These are phyloP conservation scores for Amiota mariae DNA, from an alignment of 2,888 invertebrate species.

Conservation along the genomic window DNA sequence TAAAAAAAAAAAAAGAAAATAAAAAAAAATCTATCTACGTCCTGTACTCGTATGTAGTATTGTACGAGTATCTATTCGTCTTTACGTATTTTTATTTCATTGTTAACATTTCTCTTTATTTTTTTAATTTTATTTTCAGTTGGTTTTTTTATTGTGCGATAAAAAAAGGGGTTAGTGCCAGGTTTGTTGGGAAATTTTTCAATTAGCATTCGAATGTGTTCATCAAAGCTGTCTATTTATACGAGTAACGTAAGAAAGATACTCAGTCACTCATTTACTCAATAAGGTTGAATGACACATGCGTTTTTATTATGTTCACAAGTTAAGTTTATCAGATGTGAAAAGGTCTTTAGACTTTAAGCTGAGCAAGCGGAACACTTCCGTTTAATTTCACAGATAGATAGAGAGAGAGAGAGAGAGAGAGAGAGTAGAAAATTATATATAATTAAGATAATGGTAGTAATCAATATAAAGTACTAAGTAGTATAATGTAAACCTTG, in stretches of 20 bases:
- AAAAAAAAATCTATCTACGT: not conserved
- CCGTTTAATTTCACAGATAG: no score
- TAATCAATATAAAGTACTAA: no score
- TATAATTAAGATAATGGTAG: no score
- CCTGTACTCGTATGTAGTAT: not conserved
- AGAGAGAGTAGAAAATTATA: no score
- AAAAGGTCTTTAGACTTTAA: not conserved
- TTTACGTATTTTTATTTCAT: no score
- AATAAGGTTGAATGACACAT: constrained; percentile 10
- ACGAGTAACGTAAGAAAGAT: not conserved
- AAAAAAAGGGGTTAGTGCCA: not conserved
- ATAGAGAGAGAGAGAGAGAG: no score
- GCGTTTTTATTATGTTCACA: not conserved
- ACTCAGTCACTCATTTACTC: not conserved
- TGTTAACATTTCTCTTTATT: not conserved
- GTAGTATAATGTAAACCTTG: no score
- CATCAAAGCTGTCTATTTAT: not conserved
- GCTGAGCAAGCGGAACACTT: no score
- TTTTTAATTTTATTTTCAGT: not conserved
- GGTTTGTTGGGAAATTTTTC: constrained; percentile 1
- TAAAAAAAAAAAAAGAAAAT: not conserved
- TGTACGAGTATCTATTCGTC: no score
- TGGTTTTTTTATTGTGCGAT: not conserved
- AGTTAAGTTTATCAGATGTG: constrained; percentile 5
- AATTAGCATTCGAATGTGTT: constrained; percentile 15